Percentiles rank a stretch among this genome's conserved stretches.
Conservation (phyloP, 2,888 invertebrate genomes). For the Mythimna albipuncta region DNA sequence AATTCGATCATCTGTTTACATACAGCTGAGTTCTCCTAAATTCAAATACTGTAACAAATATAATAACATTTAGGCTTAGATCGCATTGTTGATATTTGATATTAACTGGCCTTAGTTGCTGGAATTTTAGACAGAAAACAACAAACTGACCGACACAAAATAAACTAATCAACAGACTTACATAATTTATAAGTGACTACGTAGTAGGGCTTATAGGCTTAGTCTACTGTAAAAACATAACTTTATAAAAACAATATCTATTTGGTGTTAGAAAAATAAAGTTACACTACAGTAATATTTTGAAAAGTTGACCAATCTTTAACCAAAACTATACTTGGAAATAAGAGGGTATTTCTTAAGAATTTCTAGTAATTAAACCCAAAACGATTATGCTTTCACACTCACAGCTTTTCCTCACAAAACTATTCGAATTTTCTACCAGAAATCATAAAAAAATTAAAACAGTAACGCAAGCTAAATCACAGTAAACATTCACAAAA, state of each 20-base stretch:
- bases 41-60: not conserved
- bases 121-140: not conserved
- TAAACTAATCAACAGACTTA: not conserved
- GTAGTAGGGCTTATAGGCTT: too few species aligned
- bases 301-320: not conserved
- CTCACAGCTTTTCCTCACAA: not conserved
- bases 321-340: not conserved
- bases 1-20: not conserved
- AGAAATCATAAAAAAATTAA: constrained; percentile 18
- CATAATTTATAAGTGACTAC: not conserved
- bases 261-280: not conserved
- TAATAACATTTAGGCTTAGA: constrained; percentile 10
- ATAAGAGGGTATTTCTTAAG: not conserved
- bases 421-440: not conserved
- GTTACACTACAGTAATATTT: not conserved
- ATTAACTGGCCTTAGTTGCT: not conserved
- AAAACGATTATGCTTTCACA: not conserved
- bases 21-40: not conserved
- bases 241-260: not conserved
- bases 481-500: constrained; percentile 34
- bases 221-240: not conserved
- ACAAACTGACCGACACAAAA: not conserved
- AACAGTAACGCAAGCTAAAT: constrained; percentile 41
- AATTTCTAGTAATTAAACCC: not conserved
- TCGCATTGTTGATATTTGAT: constrained; percentile 5